Conservation (phyloP, 2,888 invertebrate genomes). For the Macaria liturata region DNA sequence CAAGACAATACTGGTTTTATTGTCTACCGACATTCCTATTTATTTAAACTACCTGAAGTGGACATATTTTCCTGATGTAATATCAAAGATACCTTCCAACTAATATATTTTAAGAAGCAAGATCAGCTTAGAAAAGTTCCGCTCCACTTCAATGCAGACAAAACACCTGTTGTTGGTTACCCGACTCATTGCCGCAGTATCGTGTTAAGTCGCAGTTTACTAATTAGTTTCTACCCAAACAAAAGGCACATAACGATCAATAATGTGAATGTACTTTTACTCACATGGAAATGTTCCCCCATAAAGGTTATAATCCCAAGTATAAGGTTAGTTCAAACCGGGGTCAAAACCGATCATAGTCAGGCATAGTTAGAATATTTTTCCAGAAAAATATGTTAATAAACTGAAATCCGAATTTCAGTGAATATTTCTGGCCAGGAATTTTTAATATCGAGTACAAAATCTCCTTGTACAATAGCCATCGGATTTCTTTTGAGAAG, state of each 20-base stretch:
- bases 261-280: conserved; percentile 15
- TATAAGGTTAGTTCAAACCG: conserved; percentile 10
- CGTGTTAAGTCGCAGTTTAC: conserved; percentile 17
- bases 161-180: conserved; percentile 32
- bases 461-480: conserved; percentile 24
- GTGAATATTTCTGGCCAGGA: conserved; percentile 18
- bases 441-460: conserved; percentile 26
- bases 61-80: too few species aligned
- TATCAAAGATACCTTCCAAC: too few species aligned
- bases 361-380: conserved; percentile 14
- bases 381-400: conserved; percentile 15
- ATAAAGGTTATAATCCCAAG: conserved; percentile 22
- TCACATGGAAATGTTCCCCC: conserved; percentile 21
- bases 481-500: conserved; percentile 20
- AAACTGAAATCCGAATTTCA: conserved; percentile 21
- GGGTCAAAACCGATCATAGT: conserved; percentile 14
- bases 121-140: background rate
- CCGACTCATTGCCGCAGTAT: conserved; percentile 21
- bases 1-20: too few species aligned
- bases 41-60: too few species aligned
- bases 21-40: too few species aligned
- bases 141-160: conserved; percentile 10
- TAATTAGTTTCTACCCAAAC: conserved; percentile 4
- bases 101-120: too few species aligned
- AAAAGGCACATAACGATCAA: conserved; percentile 18